A percentile compares a stretch with the other conserved stretches of the same genome.
Conservation (phyloP, 2,888 invertebrate genomes). For the Thymelicus lineola region DNA sequence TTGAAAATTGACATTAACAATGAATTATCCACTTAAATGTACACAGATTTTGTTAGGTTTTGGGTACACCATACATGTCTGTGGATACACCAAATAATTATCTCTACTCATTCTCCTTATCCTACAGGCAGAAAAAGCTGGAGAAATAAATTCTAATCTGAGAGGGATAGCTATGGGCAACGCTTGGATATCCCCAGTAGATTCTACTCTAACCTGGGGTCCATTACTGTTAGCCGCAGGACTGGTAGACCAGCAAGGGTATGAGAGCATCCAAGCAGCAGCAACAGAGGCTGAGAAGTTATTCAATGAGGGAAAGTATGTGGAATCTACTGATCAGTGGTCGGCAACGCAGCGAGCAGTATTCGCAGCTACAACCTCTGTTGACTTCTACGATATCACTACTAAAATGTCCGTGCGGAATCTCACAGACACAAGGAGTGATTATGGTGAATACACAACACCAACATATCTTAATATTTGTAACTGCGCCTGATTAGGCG, state of each 20-base stretch:
- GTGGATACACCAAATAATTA: not conserved
- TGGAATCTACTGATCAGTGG: slow-evolving; percentile 87
- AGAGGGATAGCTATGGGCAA: slow-evolving; percentile 94
- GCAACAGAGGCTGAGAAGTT: slow-evolving; percentile 85
- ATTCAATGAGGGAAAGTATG: slow-evolving; percentile 85
- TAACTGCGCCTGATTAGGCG: too few relatives aligned
- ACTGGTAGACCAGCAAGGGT: slow-evolving; percentile 88
- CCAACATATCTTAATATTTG: slow-evolving; percentile 5
- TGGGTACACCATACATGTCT: too few relatives aligned
- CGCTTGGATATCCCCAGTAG: slow-evolving; percentile 95
- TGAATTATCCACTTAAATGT: too few relatives aligned
- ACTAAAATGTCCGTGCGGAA: slow-evolving; percentile 65
- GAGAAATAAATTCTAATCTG: slow-evolving; percentile 88
- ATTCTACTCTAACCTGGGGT: slow-evolving; percentile 93
- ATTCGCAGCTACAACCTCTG: slow-evolving; percentile 83
- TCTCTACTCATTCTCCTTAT: not conserved
- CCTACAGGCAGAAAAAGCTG: slow-evolving; percentile 86
- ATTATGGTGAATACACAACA: slow-evolving; percentile 51
- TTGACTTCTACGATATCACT: slow-evolving; percentile 94
- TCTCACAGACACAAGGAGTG: slow-evolving; percentile 52
- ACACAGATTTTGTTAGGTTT: too few relatives aligned
- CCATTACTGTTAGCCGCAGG: slow-evolving; percentile 90
- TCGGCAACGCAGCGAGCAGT: slow-evolving; percentile 87
- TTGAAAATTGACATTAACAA: too few relatives aligned
- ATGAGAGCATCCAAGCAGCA: slow-evolving; percentile 82